Percentiles rank a stretch among this genome's conserved stretches.
These are phyloP conservation scores for Poeciliopsis prolifica DNA, from an alignment of 2,113 vertebrate genomes.

Conservation along the genomic window DNA sequence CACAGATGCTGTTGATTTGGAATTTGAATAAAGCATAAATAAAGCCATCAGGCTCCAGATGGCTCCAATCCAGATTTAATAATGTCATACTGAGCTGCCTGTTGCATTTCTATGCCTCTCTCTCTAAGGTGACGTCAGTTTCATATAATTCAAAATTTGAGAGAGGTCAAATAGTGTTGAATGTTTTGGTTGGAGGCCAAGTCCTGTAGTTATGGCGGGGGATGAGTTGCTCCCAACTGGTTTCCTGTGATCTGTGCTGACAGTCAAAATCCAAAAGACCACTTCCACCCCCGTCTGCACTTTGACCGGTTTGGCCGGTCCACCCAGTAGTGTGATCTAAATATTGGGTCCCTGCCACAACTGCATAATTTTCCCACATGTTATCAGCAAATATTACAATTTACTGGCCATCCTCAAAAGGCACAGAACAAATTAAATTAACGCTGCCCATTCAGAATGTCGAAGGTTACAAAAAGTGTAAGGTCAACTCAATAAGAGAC, in stretches of 20 bases:
- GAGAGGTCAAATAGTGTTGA: constrained; percentile 40
- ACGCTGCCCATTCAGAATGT: too few relatives aligned
- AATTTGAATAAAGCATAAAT: constrained; percentile 34
- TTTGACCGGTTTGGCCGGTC: constrained; percentile 51
- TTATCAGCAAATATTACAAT: neutral
- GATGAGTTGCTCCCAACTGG: constrained; percentile 69
- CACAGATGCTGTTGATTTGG: constrained; percentile 42
- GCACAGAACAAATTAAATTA: neutral
- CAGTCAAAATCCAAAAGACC: constrained; percentile 50
- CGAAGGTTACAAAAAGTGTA: neutral
- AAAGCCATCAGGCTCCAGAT: constrained; percentile 8
- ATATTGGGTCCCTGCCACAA: constrained; percentile 52
- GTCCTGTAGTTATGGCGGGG: constrained; percentile 52
- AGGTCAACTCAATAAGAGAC: too few relatives aligned
- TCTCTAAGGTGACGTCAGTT: constrained; percentile 24
- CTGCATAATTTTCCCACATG: constrained; percentile 44
- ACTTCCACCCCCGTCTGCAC: constrained; percentile 62
- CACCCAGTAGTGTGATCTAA: constrained; percentile 57
- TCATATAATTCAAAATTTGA: constrained; percentile 35
- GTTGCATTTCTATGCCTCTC: neutral
- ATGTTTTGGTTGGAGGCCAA: constrained; percentile 46
- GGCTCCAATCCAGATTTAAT: constrained; percentile 15
- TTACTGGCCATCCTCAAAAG: neutral
- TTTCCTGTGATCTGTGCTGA: constrained; percentile 74
- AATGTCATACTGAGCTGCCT: constrained; percentile 9